A percentile compares a stretch with the other conserved stretches of the same genome.
Evolutionary conservation across 2,797 vertebrate species (phyloP).

Genomic region (Paedocypris micromegethes): DNA sequence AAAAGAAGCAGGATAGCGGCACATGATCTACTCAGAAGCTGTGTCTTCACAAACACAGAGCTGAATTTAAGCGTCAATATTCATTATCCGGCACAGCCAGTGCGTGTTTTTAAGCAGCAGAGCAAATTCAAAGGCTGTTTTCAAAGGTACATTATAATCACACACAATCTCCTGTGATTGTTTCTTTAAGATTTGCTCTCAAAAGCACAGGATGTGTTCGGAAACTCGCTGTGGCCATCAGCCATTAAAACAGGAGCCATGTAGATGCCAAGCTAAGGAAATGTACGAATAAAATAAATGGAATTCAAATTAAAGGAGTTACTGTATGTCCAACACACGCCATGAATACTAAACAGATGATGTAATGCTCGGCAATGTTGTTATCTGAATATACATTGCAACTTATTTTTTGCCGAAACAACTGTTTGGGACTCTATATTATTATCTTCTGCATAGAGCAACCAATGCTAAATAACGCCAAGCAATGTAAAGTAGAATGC

Average conservation of each 20-base stretch:
- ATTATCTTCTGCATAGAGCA: too few species aligned
- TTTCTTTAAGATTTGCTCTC: slow-evolving; percentile 28
- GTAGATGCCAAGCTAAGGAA: neutral
- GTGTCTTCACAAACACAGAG: slow-evolving; percentile 38
- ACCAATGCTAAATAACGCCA: too few species aligned
- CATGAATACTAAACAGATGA: too few species aligned
- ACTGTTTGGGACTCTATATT: too few species aligned
- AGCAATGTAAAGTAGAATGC: too few species aligned
- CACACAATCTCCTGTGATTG: slow-evolving; percentile 33
- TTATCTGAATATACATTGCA: too few species aligned
- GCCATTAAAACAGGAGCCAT: neutral
- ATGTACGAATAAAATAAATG: neutral
- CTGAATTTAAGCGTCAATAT: slow-evolving; percentile 42
- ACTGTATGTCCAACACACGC: too few species aligned
- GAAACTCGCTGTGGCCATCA: neutral
- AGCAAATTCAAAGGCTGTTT: slow-evolving; percentile 21
- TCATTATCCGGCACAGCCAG: slow-evolving; percentile 41
- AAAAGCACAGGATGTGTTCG: slow-evolving; percentile 20
- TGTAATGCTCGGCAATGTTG: too few species aligned
- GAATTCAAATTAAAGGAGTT: neutral
- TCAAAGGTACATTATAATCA: slow-evolving; percentile 23
- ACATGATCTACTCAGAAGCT: slow-evolving; percentile 24
- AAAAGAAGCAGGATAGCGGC: slow-evolving; percentile 15
- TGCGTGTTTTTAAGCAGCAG: slow-evolving; percentile 7
- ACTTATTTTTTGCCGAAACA: too few species aligned